These are phyloP conservation scores for Lycorma delicatula DNA, from an alignment of 1,140 invertebrate genomes.

Conservation along the genomic window DNA sequence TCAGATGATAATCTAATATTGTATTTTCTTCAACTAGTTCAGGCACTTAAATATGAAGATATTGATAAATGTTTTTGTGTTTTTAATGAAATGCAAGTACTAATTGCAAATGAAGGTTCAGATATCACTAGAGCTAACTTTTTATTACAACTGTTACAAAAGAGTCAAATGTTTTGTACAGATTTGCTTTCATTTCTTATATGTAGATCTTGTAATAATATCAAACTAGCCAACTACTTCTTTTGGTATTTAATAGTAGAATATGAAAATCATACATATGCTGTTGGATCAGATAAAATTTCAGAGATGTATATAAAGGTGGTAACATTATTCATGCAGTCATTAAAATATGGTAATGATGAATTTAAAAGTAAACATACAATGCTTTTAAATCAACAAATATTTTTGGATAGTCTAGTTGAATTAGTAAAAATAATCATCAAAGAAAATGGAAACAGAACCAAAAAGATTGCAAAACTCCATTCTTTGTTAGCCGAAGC, in stretches of 20 bases:
- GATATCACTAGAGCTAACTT: not conserved
- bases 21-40: constrained; percentile 85
- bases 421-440: constrained; percentile 84
- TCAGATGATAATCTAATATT: constrained; percentile 63
- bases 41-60: constrained; percentile 87
- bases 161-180: not conserved
- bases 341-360: not conserved
- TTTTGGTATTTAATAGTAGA: not conserved
- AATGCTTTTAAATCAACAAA: constrained; percentile 65
- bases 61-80: not conserved
- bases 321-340: not conserved
- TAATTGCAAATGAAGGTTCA: not conserved
- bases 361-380: not conserved
- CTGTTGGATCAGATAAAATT: not conserved
- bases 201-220: not conserved
- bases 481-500: constrained; percentile 69
- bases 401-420: constrained; percentile 86
- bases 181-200: not conserved
- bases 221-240: not conserved
- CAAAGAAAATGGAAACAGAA: constrained; percentile 82
- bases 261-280: not conserved
- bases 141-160: not conserved
- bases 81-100: not conserved
- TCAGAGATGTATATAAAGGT: not conserved
- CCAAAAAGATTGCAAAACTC: constrained; percentile 83